Base-by-base conservation (phyloP, 1,140 invertebrate species). In the Pachypeltis micranthus region DNA sequence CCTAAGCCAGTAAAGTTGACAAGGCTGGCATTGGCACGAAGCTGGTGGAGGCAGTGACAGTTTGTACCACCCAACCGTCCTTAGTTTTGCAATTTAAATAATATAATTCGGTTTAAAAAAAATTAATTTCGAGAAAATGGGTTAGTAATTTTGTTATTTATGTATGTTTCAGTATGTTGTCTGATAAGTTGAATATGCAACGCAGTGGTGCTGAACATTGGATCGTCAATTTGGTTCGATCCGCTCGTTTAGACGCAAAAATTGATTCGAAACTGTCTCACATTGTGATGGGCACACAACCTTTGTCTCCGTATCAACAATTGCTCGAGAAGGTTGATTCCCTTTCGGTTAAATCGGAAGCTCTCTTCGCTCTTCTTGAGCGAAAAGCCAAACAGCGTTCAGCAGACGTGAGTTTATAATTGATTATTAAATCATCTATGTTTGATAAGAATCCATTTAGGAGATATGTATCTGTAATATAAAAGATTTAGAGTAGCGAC, bases 211-310 rank as follows among this genome's bases (percentile, higher is more conserved):
- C 96, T 12, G 97, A 99, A 78, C 91, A 92, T 69, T 99, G 97
- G 97, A 99, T 99, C 72, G 97, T 99, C 0, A 98, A 99, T 79
- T 78, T 99, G 59, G 99, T 99, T 67, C 82, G 96, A 67, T 96
- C 96, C 75, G 96, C 96, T 19, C 82, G 94, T 59, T 80, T 99
- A 27, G 96, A 99, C 79, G 97, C 97, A 0, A 99, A 99, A 78
- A 98, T 99, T 67, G 97, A 99, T 78, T 98, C 95, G 0, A 96
- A 98, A 77, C 78, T 96, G 69, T 96, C 96, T 7, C 94, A 98
- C 76, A 96, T 99, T 54, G 94, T 99, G 14, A 99, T 99, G 96
- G 96, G 96, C 27, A 91, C 93, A 24, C 96, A 98, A 72, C 93
- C 94, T 0, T 78, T 95, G 16, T 98, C 94, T 27, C 96, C 96